phyloP scores from a whole-genome alignment of 2,888 invertebrate species.

The Phlogophora meticulosa region DNA sequence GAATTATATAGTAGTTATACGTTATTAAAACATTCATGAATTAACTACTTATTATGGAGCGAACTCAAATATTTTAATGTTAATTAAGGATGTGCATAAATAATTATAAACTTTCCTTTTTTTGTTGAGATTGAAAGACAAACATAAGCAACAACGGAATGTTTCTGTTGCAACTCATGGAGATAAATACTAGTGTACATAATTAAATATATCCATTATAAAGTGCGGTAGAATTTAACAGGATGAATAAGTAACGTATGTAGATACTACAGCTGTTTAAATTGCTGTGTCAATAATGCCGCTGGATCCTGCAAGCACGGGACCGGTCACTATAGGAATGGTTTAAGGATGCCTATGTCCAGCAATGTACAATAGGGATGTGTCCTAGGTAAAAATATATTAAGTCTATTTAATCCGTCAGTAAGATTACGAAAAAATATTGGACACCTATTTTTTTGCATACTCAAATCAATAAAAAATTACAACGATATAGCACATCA shows the following conservation, averaged over 20 bases:
- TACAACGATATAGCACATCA: too few species aligned
- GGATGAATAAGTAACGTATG: neutral
- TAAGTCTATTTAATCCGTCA: too few species aligned
- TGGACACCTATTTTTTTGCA: too few species aligned
- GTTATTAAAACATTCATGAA: conserved; percentile 15
- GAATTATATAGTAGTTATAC: conserved; percentile 20
- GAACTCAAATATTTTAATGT: neutral
- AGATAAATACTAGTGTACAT: conserved; percentile 22
- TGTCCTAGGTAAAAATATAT: too few species aligned
- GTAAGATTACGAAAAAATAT: too few species aligned
- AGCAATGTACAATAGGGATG: too few species aligned
- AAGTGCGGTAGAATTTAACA: conserved; percentile 1
- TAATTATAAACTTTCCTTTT: neutral
- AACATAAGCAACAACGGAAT: neutral
- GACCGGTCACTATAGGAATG: neutral
- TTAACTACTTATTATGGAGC: neutral
- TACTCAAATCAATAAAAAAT: too few species aligned
- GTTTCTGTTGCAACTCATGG: neutral
- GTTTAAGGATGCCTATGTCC: neutral
- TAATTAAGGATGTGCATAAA: conserved; percentile 6
- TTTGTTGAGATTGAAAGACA: neutral
- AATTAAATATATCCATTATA: conserved; percentile 2
- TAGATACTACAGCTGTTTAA: neutral
- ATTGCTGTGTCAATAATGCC: neutral
- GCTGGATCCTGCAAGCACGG: neutral